These are phyloP conservation scores for Cyrtodaria siliqua DNA, from an alignment of 2,888 invertebrate genomes.

Conservation along the genomic window DNA sequence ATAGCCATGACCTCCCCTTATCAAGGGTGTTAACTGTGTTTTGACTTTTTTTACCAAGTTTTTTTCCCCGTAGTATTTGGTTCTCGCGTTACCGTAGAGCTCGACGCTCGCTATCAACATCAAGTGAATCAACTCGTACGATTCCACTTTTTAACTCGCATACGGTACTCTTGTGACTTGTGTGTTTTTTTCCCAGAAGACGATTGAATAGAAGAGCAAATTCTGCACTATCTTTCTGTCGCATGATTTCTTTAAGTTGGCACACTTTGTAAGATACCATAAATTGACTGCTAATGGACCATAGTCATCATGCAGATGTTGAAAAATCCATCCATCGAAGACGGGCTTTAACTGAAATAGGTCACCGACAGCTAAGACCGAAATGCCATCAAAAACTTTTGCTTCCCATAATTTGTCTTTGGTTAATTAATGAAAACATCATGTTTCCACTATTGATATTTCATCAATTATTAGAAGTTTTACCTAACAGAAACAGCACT, in stretches of 20 bases:
- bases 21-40: too few species aligned
- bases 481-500: slow-evolving; percentile 11
- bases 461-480: slow-evolving; percentile 61
- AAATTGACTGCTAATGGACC: slow-evolving; percentile 44
- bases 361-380: slow-evolving; percentile 52
- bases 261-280: slow-evolving; percentile 27
- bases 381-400: slow-evolving; percentile 48
- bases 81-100: too few species aligned
- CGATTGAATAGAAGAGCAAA: slow-evolving; percentile 52
- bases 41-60: too few species aligned
- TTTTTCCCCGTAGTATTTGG: too few species aligned
- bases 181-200: slow-evolving; percentile 3
- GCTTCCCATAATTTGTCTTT: slow-evolving; percentile 41
- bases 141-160: neutral
- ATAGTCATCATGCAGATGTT: slow-evolving; percentile 8
- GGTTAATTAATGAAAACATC: slow-evolving; percentile 44
- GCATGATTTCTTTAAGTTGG: too few species aligned
- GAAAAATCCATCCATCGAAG: slow-evolving; percentile 48
- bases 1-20: too few species aligned
- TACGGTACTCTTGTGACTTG: slow-evolving; percentile 12
- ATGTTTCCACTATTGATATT: slow-evolving; percentile 61
- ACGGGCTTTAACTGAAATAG: slow-evolving; percentile 60
- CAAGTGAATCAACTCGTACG: neutral
- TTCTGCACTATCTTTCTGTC: slow-evolving; percentile 38
- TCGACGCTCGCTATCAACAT: neutral